Evolutionary conservation across 2,797 vertebrate genomes (phyloP).

Genomic region (Dicrostonyx torquatus): DNA sequence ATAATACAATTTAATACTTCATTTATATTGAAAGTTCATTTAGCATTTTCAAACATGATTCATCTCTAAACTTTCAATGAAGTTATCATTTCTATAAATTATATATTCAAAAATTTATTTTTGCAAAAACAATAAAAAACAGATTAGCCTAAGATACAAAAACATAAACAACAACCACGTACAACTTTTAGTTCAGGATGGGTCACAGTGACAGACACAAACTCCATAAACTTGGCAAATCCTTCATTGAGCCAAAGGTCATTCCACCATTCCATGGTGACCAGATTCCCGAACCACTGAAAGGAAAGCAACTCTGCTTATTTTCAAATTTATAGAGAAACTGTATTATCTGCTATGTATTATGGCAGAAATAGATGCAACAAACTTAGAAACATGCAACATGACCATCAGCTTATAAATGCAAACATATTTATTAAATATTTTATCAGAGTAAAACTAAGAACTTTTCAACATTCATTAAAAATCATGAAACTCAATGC

Average conservation of each 20-base stretch:
- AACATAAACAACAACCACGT: slow-evolving; percentile 78
- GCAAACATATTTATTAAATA: neutral
- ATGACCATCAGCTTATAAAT: neutral
- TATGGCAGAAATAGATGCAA: neutral
- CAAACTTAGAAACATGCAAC: neutral
- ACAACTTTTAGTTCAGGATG: slow-evolving; percentile 95
- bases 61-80: slow-evolving; percentile 10
- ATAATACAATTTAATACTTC: neutral
- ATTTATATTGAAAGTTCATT: slow-evolving; percentile 19
- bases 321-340: neutral
- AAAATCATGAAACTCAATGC: neutral
- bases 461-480: neutral
- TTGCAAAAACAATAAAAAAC: neutral
- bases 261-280: slow-evolving; percentile 99
- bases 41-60: slow-evolving; percentile 16
- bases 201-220: slow-evolving; percentile 90
- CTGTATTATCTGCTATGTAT: neutral
- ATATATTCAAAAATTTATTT: slow-evolving; percentile 30
- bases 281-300: slow-evolving; percentile 97
- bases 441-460: slow-evolving; percentile 39
- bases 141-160: slow-evolving; percentile 52
- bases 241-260: slow-evolving; percentile 97
- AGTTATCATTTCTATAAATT: slow-evolving; percentile 19
- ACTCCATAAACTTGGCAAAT: slow-evolving; percentile 98
- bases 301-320: slow-evolving; percentile 40